Evolutionary conservation across 37 sponge, comb jelly and placozoan species (phyloP), one percentile per base, ranked within the genome.

Genomic region (Agelas oroides): DNA sequence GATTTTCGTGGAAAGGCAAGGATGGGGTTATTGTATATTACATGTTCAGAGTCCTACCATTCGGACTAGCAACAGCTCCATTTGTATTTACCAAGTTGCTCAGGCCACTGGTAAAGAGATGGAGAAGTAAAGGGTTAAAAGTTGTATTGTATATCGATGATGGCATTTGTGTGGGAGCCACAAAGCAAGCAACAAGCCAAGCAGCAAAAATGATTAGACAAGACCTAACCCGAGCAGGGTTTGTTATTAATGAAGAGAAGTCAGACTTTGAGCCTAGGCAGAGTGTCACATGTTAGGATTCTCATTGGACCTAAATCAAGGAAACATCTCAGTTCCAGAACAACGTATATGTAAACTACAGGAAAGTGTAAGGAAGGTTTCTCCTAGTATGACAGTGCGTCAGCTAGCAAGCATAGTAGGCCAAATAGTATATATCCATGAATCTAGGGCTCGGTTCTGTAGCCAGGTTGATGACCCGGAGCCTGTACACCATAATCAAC

Each of bases 391-490:
- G 8, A 61, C 62, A 14, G 25, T 61, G 25, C 62, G 62, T 61
- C 35, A 33, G 20, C 3, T 78, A 25, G 78, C 78, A 60, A 78
- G 78, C 40, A 38, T 78, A 11, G 78, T 78, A 23, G 78, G 78
- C 8, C 32, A 60, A 33, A 78, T 78, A 33, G 33, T 78, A n/a
- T n/a, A n/a, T n/a, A 35, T 82, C 82, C 21, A 71, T 82, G 73
- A 32, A 60, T 18, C 39, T 82, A 33, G 82, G 72, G n/a, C 14
- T 82, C 6, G 82, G 82, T 28, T 62, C 82, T 55, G 72, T 82
- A 1, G 38, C 62, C 24, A 55, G 71, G 3, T 30, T 82, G 19
- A 82, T 70, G 82, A 82, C 82, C 0, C 52, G 82, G 37, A 56
- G 60, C 24, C 34, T 82, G 37, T 82, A 82, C 60, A 64, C 82